Evolutionary conservation across 2,797 vertebrate species (phyloP).

Genomic region (Gymnopithys bicolor): DNA sequence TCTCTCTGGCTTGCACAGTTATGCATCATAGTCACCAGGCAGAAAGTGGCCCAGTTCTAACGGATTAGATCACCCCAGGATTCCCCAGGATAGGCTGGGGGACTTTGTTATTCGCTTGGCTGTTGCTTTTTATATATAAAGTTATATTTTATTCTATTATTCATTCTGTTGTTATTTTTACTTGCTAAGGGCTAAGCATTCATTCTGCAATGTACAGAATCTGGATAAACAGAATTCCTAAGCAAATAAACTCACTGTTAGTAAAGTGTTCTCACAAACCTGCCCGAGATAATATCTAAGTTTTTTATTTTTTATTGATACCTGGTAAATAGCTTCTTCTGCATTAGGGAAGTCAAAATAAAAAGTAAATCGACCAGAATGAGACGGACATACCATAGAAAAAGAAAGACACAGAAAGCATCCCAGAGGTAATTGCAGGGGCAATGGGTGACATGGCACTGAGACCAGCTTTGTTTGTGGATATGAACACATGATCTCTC

Average conservation of each 20-base stretch:
- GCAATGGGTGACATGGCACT: background rate
- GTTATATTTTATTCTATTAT: background rate
- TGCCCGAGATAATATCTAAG: background rate
- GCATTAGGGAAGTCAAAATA: background rate
- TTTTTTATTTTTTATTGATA: background rate
- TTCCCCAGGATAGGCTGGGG: background rate
- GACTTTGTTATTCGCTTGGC: background rate
- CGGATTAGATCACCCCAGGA: background rate
- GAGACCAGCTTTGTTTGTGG: background rate
- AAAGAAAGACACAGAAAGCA: background rate
- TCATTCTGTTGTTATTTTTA: background rate
- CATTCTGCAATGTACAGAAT: background rate
- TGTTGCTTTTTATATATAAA: background rate
- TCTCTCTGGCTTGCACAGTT: background rate
- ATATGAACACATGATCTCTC: background rate
- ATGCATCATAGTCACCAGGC: rapidly evolving
- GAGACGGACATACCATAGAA: background rate
- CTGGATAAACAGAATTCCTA: background rate
- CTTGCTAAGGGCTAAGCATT: background rate
- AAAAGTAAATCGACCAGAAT: background rate
- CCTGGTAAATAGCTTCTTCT: background rate
- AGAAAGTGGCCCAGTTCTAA: background rate
- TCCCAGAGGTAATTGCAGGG: background rate
- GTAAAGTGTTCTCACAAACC: background rate
- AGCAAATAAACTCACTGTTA: background rate